Conservation (phyloP, 2,113 vertebrate species). For the Myiozetetes cayanensis region DNA sequence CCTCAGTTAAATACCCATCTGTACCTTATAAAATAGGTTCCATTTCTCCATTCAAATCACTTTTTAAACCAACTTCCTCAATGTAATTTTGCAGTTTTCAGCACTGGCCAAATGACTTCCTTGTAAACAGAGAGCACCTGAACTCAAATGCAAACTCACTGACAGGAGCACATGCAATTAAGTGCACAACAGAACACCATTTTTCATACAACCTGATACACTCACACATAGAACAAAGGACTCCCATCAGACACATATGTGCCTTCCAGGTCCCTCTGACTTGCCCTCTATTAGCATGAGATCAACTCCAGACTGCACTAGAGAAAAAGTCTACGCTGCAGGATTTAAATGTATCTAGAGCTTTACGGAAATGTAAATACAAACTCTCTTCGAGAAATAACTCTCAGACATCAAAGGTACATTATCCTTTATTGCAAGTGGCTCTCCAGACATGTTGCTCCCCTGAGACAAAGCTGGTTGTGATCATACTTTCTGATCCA, state of each 20-base stretch:
- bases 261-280: neutral
- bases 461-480: neutral
- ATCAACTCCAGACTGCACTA: neutral
- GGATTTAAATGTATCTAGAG: neutral
- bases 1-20: neutral
- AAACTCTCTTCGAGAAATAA: neutral
- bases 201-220: neutral
- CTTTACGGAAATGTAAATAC: neutral
- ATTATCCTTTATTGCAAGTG: neutral
- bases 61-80: neutral
- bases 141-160: neutral
- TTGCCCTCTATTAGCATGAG: neutral
- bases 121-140: fast-evolving
- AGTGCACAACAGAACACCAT: neutral
- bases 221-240: neutral
- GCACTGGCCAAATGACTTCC: neutral
- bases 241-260: neutral
- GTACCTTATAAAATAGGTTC: neutral
- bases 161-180: fast-evolving
- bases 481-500: neutral
- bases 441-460: neutral
- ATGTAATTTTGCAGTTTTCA: neutral
- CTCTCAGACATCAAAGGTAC: neutral
- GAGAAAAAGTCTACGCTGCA: neutral
- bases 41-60: neutral